phyloP scores from a whole-genome alignment of 2,113 vertebrate genomes.

The Lasiurus borealis region DNA sequence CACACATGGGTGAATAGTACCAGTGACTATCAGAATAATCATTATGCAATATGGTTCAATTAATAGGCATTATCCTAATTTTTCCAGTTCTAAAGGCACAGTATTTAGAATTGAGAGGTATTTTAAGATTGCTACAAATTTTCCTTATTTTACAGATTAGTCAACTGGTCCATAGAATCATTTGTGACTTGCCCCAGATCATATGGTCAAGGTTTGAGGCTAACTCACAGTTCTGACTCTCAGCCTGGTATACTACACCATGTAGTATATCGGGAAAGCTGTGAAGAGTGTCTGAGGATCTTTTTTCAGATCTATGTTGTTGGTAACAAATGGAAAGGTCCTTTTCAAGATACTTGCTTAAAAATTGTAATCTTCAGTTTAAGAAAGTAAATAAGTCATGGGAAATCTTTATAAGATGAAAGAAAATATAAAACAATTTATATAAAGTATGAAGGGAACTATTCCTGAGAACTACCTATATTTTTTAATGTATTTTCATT shows the following conservation, averaged over 20 bases:
- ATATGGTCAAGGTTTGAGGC: neutral
- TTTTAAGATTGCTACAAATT: neutral
- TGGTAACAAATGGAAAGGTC: neutral
- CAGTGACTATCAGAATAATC: neutral
- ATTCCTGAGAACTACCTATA: neutral
- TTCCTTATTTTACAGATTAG: neutral
- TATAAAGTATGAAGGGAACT: neutral
- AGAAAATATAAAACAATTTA: neutral
- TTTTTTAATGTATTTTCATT: too few species aligned
- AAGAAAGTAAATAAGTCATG: neutral
- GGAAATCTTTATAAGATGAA: neutral
- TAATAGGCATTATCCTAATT: neutral
- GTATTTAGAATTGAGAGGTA: neutral
- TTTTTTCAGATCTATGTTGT: neutral
- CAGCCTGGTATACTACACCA: neutral
- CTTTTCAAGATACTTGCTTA: neutral
- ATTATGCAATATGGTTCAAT: neutral
- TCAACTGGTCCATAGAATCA: neutral
- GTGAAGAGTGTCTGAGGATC: neutral
- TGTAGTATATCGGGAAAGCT: neutral
- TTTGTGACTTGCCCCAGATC: neutral
- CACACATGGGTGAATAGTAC: neutral
- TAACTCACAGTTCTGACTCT: neutral
- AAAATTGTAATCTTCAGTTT: neutral
- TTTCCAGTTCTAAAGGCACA: neutral